Evolutionary conservation across 2,888 invertebrate species (phyloP).

Genomic region (Spilarctia lutea): DNA sequence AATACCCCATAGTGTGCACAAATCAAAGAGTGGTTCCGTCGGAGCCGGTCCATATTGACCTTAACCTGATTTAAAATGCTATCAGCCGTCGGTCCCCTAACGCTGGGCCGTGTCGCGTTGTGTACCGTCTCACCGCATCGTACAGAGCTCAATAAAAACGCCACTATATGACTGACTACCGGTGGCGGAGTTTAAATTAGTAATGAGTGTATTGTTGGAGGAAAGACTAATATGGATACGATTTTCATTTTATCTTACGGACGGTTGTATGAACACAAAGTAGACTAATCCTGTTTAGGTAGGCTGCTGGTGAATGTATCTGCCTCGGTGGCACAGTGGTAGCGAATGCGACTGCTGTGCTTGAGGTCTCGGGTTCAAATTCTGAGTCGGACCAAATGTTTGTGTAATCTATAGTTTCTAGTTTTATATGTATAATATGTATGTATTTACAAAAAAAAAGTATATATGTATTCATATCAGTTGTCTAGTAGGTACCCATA

Average conservation of each 20-base stretch:
- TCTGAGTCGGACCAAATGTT: no score
- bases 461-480: no score
- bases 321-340: no score
- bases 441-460: no score
- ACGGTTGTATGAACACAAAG: neutral
- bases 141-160: slow-evolving; percentile 69
- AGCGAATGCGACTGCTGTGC: no score
- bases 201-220: slow-evolving; percentile 82
- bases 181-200: slow-evolving; percentile 75
- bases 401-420: no score
- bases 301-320: neutral
- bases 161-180: slow-evolving; percentile 76
- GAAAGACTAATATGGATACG: slow-evolving; percentile 61
- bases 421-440: no score
- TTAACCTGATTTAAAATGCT: slow-evolving; percentile 86
- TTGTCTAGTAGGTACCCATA: no score
- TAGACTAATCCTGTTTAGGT: neutral
- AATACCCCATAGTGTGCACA: slow-evolving; percentile 14
- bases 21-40: slow-evolving; percentile 40
- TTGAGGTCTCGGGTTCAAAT: no score
- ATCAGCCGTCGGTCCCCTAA: slow-evolving; percentile 63
- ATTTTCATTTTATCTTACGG: neutral
- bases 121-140: slow-evolving; percentile 26
- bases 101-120: slow-evolving; percentile 21
- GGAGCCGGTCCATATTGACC: slow-evolving; percentile 68